Percentiles rank a stretch among this genome's conserved stretches.
Conservation (phyloP, 2,888 invertebrate species). For the Pristionchus maxplancki region DNA sequence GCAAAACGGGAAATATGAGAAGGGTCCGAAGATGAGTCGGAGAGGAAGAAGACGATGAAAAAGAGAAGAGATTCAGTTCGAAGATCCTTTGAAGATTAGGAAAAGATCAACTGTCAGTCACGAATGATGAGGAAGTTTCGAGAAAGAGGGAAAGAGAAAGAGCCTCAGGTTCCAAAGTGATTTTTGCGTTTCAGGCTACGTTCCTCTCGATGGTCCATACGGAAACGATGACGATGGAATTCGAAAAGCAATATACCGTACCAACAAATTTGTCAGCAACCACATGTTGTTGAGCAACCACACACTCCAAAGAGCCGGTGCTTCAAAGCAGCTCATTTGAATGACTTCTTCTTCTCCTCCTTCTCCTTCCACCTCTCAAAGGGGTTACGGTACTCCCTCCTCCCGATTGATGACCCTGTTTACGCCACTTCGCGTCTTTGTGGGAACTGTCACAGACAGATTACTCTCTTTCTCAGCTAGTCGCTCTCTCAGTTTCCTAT, state of each 20-base stretch:
- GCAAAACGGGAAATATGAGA: slow-evolving; percentile 3
- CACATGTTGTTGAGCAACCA: not conserved
- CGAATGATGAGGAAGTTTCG: not conserved
- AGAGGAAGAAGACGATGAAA: no score
- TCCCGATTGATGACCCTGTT: not conserved
- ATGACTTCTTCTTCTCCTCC: not conserved
- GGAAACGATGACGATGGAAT: no score
- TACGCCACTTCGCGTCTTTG: not conserved
- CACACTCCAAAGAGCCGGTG: not conserved
- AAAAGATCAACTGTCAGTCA: not conserved
- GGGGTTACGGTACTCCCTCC: slow-evolving; percentile 6
- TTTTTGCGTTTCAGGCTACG: no score
- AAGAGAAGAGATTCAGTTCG: no score
- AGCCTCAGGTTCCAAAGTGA: no score
- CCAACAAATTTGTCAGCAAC: not conserved
- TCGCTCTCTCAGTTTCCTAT: not conserved
- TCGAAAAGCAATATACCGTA: not conserved
- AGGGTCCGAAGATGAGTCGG: not conserved
- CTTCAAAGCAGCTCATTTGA: not conserved
- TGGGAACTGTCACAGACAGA: not conserved
- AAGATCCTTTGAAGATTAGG: not conserved
- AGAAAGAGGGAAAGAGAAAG: not conserved
- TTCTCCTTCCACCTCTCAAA: not conserved
- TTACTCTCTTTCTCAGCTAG: not conserved
- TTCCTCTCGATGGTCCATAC: no score